phyloP scores from a whole-genome alignment of 2,888 invertebrate genomes.

The Rhabditoides inermis region DNA sequence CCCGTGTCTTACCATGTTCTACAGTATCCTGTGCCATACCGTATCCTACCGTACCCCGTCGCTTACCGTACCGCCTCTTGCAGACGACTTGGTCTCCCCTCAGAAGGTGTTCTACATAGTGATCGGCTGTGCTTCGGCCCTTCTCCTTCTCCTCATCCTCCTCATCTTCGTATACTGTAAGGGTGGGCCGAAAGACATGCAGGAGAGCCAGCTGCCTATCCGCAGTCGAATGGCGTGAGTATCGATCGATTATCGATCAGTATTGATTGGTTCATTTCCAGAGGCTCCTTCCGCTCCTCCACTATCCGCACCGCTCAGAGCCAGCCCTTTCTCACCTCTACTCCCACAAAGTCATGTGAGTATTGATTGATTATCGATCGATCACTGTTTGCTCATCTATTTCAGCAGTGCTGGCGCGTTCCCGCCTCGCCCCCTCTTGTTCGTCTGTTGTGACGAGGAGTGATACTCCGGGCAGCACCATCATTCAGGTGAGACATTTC shows the following conservation, averaged over 20 bases:
- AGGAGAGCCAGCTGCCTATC: too few relatives aligned
- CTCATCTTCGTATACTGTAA: slow-evolving; percentile 26
- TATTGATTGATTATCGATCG: too few relatives aligned
- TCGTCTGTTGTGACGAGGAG: slow-evolving; percentile 4
- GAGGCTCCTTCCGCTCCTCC: slow-evolving; percentile 26
- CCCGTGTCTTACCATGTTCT: too few relatives aligned
- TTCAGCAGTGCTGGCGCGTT: too few relatives aligned
- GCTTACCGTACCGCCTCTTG: too few relatives aligned
- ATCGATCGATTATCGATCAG: too few relatives aligned
- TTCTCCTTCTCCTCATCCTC: too few relatives aligned
- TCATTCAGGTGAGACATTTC: slow-evolving; percentile 8
- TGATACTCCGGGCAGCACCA: slow-evolving; percentile 10
- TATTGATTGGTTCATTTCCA: too few relatives aligned
- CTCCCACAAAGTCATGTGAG: slow-evolving; percentile 12
- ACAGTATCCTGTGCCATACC: too few relatives aligned
- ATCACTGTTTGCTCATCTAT: neutral
- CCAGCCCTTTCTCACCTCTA: slow-evolving; percentile 27
- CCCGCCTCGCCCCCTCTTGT: slow-evolving; percentile 1
- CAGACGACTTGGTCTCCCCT: slow-evolving; percentile 12
- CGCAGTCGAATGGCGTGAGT: too few relatives aligned
- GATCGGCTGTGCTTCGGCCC: slow-evolving; percentile 20
- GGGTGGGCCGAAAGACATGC: too few relatives aligned
- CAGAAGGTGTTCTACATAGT: slow-evolving; percentile 17
- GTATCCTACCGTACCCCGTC: too few relatives aligned
- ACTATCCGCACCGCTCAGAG: slow-evolving; percentile 4